Evolutionary conservation across 2,113 vertebrate genomes (phyloP).

Genomic region (Corythornis madagascariensis): DNA sequence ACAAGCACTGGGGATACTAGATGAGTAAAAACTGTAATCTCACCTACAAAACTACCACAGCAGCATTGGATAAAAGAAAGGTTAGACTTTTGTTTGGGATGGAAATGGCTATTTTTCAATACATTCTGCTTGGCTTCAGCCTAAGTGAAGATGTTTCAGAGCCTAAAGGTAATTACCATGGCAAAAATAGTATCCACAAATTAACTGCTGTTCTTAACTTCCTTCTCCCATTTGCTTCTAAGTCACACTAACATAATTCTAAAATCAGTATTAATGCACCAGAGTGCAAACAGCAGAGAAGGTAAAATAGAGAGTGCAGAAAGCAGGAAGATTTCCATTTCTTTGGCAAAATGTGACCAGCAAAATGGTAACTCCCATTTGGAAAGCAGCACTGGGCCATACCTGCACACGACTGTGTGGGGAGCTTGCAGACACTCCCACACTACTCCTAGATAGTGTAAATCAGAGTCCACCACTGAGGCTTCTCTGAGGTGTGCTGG

Average conservation of each 20-base stretch:
- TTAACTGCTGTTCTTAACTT: not conserved
- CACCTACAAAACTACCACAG: not conserved
- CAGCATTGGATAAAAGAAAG: not conserved
- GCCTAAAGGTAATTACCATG: slow-evolving; percentile 11
- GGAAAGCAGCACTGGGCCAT: not conserved
- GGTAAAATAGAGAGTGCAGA: not conserved
- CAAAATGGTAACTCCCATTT: fast-evolving
- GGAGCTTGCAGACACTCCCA: not conserved
- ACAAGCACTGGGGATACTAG: not conserved
- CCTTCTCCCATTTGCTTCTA: slow-evolving; percentile 30
- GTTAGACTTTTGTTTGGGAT: not conserved
- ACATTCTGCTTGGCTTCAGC: slow-evolving; percentile 1
- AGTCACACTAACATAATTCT: not conserved
- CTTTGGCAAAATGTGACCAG: not conserved
- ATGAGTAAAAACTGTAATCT: not conserved
- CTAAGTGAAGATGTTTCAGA: slow-evolving; percentile 8
- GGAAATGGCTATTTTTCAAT: slow-evolving; percentile 7
- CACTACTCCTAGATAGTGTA: not conserved
- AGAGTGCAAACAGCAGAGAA: not conserved
- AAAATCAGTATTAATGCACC: not conserved
- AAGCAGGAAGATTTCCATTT: not conserved
- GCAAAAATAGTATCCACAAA: slow-evolving; percentile 30
- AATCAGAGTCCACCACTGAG: not conserved
- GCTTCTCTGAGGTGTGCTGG: too few species aligned
- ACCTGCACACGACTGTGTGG: fast-evolving